Evolutionary conservation across 2,113 vertebrate species (phyloP).

Genomic region (Semnornis frantzii): DNA sequence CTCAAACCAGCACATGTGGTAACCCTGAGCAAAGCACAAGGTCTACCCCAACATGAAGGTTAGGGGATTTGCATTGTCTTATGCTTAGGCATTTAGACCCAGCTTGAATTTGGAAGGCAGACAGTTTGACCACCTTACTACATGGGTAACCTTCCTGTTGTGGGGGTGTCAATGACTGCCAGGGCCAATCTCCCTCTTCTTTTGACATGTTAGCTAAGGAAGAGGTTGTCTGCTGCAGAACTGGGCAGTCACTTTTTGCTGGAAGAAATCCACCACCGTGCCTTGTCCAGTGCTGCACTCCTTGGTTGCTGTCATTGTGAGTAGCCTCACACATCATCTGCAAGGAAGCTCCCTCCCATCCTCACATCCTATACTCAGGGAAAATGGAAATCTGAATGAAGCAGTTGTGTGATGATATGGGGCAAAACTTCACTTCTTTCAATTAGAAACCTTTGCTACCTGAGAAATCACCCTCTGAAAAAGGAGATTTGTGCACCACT

Average conservation of each 20-base stretch:
- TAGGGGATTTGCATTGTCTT: neutral
- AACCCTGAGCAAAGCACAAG: neutral
- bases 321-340: rapidly evolving
- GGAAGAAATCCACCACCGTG: neutral
- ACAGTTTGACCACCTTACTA: neutral
- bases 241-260: neutral
- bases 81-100: neutral
- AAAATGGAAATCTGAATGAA: neutral
- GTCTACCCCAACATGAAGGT: neutral
- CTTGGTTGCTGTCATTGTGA: neutral
- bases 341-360: neutral
- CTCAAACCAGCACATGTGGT: too few relatives aligned
- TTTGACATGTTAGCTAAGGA: neutral
- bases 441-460: neutral
- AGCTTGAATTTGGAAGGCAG: neutral
- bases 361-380: neutral
- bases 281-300: neutral
- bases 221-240: neutral
- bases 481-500: neutral
- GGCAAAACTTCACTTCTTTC: neutral
- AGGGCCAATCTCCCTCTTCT: neutral
- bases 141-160: rapidly evolving
- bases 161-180: neutral
- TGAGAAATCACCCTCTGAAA: neutral
- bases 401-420: rapidly evolving